These are phyloP conservation scores for Emberiza fucata DNA, from an alignment of 2,113 vertebrate species.

Conservation along the genomic window DNA sequence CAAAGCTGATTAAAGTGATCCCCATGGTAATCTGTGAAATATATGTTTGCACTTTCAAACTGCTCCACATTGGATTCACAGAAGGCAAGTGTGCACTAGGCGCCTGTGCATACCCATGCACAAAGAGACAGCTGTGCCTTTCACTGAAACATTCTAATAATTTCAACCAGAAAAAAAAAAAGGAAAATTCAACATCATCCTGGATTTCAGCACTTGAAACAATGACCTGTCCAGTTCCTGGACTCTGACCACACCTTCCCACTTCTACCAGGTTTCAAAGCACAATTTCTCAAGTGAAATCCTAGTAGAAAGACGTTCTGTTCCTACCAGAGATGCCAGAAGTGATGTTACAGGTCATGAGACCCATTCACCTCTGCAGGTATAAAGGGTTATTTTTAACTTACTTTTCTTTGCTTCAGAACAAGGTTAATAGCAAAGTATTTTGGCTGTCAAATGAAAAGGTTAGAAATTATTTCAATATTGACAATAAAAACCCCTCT, in stretches of 20 bases:
- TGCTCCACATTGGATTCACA: neutral
- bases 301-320: neutral
- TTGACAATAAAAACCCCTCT: neutral
- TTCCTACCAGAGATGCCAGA: neutral
- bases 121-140: neutral
- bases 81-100: neutral
- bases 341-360: neutral
- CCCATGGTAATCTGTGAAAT: constrained; percentile 65
- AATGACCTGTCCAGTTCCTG: neutral
- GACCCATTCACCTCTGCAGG: neutral
- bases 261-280: neutral
- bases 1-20: constrained; percentile 65
- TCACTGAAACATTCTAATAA: neutral
- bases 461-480: neutral
- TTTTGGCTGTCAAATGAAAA: neutral
- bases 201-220: neutral
- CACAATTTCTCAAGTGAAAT: neutral
- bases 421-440: neutral
- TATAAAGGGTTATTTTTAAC: neutral
- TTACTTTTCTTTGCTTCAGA: neutral
- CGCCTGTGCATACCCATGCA: neutral
- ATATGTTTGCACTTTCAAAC: constrained; percentile 49
- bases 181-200: neutral
- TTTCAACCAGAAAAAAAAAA: neutral
- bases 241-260: neutral